These are phyloP conservation scores for Synanthedon myopaeformis DNA, from an alignment of 2,888 invertebrate genomes.

Conservation along the genomic window DNA sequence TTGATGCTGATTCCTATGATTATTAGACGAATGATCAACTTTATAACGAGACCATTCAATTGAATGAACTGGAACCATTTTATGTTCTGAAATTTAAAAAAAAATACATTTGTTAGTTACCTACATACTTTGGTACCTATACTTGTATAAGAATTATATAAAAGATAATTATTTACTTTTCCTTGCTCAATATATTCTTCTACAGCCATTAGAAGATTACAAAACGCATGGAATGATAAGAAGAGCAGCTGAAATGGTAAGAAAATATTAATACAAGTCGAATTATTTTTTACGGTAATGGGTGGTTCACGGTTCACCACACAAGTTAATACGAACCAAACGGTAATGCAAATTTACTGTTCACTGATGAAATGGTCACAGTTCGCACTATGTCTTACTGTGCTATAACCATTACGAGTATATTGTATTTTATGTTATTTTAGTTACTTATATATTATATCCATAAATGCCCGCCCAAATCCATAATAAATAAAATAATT, in stretches of 20 bases:
- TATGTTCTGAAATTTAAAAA: neutral
- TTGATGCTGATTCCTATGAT: neutral
- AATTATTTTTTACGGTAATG: too few species aligned
- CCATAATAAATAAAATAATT: too few species aligned
- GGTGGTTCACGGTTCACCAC: too few species aligned
- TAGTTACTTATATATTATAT: too few species aligned
- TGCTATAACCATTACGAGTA: too few species aligned
- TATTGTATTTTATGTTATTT: too few species aligned
- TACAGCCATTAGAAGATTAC: neutral
- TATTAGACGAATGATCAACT: neutral
- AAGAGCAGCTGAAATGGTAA: conserved; percentile 1
- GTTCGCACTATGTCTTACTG: too few species aligned
- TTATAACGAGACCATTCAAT: neutral
- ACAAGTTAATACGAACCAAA: too few species aligned
- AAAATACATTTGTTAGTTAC: neutral
- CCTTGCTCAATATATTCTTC: neutral
- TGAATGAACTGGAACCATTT: neutral
- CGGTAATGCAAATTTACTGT: too few species aligned
- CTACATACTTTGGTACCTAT: neutral
- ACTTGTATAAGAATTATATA: neutral
- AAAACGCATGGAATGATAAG: conserved; percentile 1
- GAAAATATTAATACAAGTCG: too few species aligned
- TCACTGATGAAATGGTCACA: too few species aligned
- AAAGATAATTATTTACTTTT: neutral
- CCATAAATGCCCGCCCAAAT: too few species aligned